Evolutionary conservation across 2,888 invertebrate species (phyloP).

Genomic region (Luffia ferchaultella): DNA sequence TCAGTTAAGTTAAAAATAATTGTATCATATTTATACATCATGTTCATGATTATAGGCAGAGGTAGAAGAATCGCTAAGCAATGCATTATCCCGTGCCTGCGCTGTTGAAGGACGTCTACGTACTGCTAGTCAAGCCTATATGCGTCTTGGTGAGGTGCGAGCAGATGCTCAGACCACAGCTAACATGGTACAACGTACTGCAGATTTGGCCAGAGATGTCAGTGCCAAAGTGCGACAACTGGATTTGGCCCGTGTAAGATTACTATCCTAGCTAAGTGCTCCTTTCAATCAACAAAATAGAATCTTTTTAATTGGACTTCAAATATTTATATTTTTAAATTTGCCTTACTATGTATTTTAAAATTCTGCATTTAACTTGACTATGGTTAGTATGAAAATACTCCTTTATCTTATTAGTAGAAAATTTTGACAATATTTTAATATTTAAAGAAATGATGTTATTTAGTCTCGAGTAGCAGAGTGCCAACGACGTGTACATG

Average conservation of each 20-base stretch:
- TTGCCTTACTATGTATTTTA: too few species aligned
- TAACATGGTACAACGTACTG: slow-evolving; percentile 86
- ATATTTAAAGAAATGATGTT: too few species aligned
- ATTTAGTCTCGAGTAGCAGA: slow-evolving; percentile 92
- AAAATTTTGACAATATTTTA: too few species aligned
- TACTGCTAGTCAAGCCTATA: slow-evolving; percentile 81
- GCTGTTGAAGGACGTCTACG: slow-evolving; percentile 82
- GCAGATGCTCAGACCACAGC: slow-evolving; percentile 83
- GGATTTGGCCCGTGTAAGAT: slow-evolving; percentile 86
- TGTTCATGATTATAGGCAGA: slow-evolving; percentile 59
- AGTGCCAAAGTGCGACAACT: slow-evolving; percentile 94
- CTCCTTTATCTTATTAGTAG: too few species aligned
- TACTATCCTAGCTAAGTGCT: background rate
- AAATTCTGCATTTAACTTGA: too few species aligned
- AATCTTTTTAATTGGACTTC: too few species aligned
- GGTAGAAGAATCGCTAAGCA: slow-evolving; percentile 74
- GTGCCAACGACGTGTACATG: slow-evolving; percentile 93
- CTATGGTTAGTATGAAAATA: too few species aligned
- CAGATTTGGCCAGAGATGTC: slow-evolving; percentile 89
- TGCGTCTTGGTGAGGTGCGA: slow-evolving; percentile 79
- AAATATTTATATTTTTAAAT: too few species aligned
- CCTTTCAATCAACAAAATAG: too few species aligned
- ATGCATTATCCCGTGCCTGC: slow-evolving; percentile 76
- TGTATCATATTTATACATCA: too few species aligned
- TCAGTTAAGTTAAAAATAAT: too few species aligned